These are phyloP conservation scores for Labroides dimidiatus DNA, from an alignment of 2,797 vertebrate genomes.

Conservation along the genomic window DNA sequence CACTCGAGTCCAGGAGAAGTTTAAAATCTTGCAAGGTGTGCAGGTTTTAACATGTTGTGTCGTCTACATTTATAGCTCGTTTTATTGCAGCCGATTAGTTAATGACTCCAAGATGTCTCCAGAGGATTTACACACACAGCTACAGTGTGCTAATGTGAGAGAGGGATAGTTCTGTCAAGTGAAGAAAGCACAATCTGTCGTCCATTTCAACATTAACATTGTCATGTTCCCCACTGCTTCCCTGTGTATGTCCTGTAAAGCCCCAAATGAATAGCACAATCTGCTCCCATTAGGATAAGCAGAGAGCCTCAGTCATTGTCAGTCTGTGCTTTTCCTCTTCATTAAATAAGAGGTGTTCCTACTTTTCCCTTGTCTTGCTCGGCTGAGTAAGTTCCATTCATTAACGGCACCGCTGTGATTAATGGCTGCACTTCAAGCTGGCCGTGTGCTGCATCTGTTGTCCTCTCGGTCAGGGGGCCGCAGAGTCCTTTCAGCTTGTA, in stretches of 20 bases:
- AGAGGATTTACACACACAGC: slow-evolving; percentile 20
- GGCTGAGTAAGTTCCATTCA: slow-evolving; percentile 52
- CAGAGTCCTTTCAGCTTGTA: slow-evolving; percentile 31
- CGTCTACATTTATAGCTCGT: slow-evolving; percentile 26
- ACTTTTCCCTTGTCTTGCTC: slow-evolving; percentile 30
- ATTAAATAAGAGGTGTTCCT: slow-evolving; percentile 55
- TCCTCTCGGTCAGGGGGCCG: slow-evolving; percentile 32
- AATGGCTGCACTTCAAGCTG: slow-evolving; percentile 58
- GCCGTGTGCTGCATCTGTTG: slow-evolving; percentile 59
- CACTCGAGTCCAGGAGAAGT: background rate
- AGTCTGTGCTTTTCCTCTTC: slow-evolving; percentile 53
- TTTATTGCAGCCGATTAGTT: slow-evolving; percentile 35
- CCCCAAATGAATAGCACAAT: slow-evolving; percentile 39
- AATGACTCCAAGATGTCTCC: slow-evolving; percentile 24
- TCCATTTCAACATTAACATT: slow-evolving; percentile 30
- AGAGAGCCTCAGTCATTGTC: slow-evolving; percentile 34
- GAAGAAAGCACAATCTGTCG: slow-evolving; percentile 32
- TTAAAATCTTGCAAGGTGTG: background rate
- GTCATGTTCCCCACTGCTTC: slow-evolving; percentile 25
- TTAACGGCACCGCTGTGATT: slow-evolving; percentile 55
- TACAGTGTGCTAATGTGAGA: slow-evolving; percentile 25
- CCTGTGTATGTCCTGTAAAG: slow-evolving; percentile 15
- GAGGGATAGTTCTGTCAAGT: slow-evolving; percentile 18
- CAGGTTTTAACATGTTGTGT: slow-evolving; percentile 3
- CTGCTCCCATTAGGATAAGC: slow-evolving; percentile 37